Percentiles rank a stretch among this genome's conserved stretches.
These are phyloP conservation scores for Paelopatides confundens DNA, from an alignment of 53 echinoderm and acorn worm species.

Conservation along the genomic window DNA sequence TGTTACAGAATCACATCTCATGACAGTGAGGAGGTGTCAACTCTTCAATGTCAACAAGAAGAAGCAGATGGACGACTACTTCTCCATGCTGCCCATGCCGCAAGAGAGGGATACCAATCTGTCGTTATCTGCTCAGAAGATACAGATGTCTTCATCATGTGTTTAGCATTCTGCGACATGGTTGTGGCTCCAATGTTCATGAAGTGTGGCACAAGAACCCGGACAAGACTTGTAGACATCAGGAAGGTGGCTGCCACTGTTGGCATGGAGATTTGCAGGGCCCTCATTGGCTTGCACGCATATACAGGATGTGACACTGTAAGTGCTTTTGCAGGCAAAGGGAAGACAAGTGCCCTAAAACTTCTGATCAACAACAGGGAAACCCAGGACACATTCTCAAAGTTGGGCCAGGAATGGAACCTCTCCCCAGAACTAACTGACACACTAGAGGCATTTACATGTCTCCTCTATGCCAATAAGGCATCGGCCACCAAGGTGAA, in stretches of 20 bases:
- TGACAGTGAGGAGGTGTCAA: constrained; percentile 10
- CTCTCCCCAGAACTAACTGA: constrained; percentile 5
- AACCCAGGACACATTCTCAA: constrained; percentile 29
- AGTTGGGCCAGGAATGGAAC: constrained; percentile 38
- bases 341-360: constrained; percentile 56
- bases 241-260: constrained; percentile 41
- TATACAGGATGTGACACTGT: constrained; percentile 61
- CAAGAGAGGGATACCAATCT: neutral
- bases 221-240: constrained; percentile 42
- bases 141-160: constrained; percentile 56
- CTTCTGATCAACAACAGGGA: neutral
- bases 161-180: neutral
- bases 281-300: constrained; percentile 48
- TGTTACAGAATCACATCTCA: constrained; percentile 18
- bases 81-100: constrained; percentile 42
- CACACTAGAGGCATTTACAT: constrained; percentile 25
- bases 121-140: neutral
- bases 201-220: constrained; percentile 37
- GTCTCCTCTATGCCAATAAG: neutral
- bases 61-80: constrained; percentile 61
- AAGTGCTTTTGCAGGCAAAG: constrained; percentile 63
- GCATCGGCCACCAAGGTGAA: constrained; percentile 14
- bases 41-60: constrained; percentile 34
- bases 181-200: constrained; percentile 17
- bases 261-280: constrained; percentile 11